phyloP scores from a whole-genome alignment of 1,140 invertebrate species.

The Coenobita brevimanus region DNA sequence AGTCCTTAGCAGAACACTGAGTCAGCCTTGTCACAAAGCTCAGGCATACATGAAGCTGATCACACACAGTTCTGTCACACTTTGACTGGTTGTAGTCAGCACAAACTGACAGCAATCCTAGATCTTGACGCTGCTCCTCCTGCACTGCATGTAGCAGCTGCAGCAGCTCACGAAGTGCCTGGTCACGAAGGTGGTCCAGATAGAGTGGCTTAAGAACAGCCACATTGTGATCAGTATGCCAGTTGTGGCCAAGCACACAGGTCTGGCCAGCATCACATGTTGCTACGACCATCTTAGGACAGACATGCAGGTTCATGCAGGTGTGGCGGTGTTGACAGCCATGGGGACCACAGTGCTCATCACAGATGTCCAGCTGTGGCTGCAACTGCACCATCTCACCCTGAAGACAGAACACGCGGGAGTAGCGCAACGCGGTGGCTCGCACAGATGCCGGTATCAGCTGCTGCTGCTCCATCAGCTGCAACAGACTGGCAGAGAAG shows the following conservation, averaged over 20 bases:
- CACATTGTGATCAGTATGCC: slow-evolving; percentile 40
- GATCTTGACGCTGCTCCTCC: background rate
- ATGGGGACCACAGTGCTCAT: background rate
- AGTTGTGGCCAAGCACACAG: slow-evolving; percentile 33
- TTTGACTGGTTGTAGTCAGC: slow-evolving; percentile 4
- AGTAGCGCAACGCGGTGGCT: background rate
- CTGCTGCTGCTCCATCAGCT: background rate
- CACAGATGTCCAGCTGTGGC: background rate
- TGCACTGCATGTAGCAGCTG: background rate
- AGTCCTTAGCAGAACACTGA: background rate
- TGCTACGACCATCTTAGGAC: background rate
- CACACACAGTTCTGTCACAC: slow-evolving; percentile 13
- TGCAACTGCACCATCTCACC: background rate
- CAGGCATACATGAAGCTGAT: slow-evolving; percentile 33
- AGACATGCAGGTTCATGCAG: slow-evolving; percentile 39
- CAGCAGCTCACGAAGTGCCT: slow-evolving; percentile 3
- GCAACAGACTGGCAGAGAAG: background rate
- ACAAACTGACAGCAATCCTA: slow-evolving; percentile 18
- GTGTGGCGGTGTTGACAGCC: background rate
- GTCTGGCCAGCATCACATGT: slow-evolving; percentile 3
- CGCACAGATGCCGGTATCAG: background rate
- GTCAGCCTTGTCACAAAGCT: slow-evolving; percentile 5
- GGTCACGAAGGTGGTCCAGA: background rate
- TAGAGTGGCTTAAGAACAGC: slow-evolving; percentile 10
- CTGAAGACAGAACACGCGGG: background rate